Conservation (phyloP, 2,888 invertebrate species). For the Epirrhoe alternata region DNA sequence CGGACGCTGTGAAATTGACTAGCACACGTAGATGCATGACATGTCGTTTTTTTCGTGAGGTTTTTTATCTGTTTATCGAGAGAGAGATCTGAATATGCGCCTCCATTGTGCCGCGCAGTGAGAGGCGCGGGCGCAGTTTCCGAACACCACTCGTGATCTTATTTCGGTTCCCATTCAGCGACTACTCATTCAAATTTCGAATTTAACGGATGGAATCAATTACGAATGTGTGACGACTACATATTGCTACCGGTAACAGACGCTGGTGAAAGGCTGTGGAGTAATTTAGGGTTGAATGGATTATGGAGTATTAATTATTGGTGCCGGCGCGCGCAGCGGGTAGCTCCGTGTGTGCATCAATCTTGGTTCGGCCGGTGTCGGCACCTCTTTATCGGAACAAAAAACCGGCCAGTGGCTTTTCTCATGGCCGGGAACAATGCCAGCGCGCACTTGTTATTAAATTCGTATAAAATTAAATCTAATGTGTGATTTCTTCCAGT, state of each 20-base stretch:
- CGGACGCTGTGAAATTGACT: slow-evolving; percentile 81
- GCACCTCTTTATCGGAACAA: slow-evolving; percentile 81
- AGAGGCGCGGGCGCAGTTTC: slow-evolving; percentile 61
- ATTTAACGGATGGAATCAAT: slow-evolving; percentile 81
- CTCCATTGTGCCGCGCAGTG: slow-evolving; percentile 76
- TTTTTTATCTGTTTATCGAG: slow-evolving; percentile 76
- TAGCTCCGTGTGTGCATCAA: slow-evolving; percentile 75
- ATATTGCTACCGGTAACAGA: slow-evolving; percentile 69
- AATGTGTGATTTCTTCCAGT: slow-evolving; percentile 80
- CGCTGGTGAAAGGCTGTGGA: slow-evolving; percentile 61
- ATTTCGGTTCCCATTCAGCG: slow-evolving; percentile 76
- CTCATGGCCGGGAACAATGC: slow-evolving; percentile 80
- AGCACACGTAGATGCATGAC: slow-evolving; percentile 85
- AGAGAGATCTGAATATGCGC: slow-evolving; percentile 78
- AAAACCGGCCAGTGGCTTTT: slow-evolving; percentile 73
- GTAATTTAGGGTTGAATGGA: slow-evolving; percentile 70
- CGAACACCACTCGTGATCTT: slow-evolving; percentile 74
- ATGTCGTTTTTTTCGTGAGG: slow-evolving; percentile 79
- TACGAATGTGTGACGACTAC: slow-evolving; percentile 74
- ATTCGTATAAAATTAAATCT: slow-evolving; percentile 85
- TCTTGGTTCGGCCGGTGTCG: slow-evolving; percentile 77
- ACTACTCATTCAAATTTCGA: slow-evolving; percentile 78
- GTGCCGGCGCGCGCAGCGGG: slow-evolving; percentile 71
- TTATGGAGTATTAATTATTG: slow-evolving; percentile 80
- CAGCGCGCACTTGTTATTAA: slow-evolving; percentile 80